Evolutionary conservation across 2,888 invertebrate genomes (phyloP).

Genomic region (Lochmaea capreae): DNA sequence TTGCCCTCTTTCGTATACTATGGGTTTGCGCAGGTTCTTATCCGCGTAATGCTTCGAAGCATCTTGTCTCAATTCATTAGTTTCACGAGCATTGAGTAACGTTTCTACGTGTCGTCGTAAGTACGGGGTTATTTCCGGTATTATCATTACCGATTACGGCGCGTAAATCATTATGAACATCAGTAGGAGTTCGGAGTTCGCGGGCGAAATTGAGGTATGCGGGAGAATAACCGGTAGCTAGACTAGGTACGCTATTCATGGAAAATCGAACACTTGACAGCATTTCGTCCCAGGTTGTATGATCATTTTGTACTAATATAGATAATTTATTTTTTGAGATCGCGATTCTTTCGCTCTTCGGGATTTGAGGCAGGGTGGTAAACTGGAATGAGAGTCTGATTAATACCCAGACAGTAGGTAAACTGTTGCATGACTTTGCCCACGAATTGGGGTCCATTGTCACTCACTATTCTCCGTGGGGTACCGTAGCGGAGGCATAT

Average conservation of each 20-base stretch:
- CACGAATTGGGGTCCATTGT: conserved; percentile 59
- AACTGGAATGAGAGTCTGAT: conserved; percentile 50
- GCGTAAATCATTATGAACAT: conserved; percentile 39
- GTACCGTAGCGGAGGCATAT: conserved; percentile 55
- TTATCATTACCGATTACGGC: conserved; percentile 31
- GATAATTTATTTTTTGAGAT: conserved; percentile 56
- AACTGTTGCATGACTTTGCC: conserved; percentile 57
- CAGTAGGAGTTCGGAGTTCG: conserved; percentile 50
- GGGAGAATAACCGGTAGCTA: conserved; percentile 50
- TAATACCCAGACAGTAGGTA: conserved; percentile 50
- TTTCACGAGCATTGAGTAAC: conserved; percentile 27
- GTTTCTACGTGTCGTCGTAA: conserved; percentile 23
- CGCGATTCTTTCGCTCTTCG: conserved; percentile 50
- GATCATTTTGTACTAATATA: conserved; percentile 53
- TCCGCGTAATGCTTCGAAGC: conserved; percentile 28
- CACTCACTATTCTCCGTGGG: conserved; percentile 55
- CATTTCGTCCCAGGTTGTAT: conserved; percentile 50
- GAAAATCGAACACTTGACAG: conserved; percentile 55
- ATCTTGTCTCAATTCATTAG: conserved; percentile 33
- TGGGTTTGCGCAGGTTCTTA: conserved; percentile 53
- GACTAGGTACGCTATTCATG: conserved; percentile 55
- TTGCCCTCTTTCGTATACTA: neutral
- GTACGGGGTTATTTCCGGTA: conserved; percentile 13
- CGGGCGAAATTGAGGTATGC: conserved; percentile 52
- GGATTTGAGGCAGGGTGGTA: conserved; percentile 49